Conservation (phyloP, 2,888 invertebrate genomes). For the Tipula confusa region DNA sequence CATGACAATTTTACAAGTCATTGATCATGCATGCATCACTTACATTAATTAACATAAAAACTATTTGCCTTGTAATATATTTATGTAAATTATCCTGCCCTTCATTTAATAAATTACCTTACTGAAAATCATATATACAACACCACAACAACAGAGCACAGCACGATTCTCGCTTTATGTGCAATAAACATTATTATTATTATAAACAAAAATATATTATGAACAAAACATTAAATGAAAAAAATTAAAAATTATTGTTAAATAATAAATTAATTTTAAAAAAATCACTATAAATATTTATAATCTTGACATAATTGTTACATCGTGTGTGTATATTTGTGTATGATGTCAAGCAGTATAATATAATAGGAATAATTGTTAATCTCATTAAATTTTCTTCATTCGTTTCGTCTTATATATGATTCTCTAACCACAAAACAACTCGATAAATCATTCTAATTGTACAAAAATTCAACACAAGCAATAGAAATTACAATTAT, state of each 20-base stretch:
- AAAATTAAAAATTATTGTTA: background rate
- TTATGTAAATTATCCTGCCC: background rate
- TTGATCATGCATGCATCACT: background rate
- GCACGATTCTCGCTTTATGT: background rate
- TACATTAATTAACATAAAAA: background rate
- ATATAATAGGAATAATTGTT: background rate
- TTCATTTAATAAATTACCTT: background rate
- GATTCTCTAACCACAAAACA: background rate
- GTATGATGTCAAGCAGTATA: background rate
- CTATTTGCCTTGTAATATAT: background rate
- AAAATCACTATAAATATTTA: background rate
- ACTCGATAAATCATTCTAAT: background rate
- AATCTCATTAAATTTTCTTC: background rate
- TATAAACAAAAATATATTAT: background rate
- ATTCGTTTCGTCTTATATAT: background rate
- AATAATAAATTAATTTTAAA: background rate
- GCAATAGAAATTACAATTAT: background rate
- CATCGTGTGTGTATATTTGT: background rate
- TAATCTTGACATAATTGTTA: conserved; percentile 20
- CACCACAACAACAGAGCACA: background rate
- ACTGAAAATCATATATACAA: background rate
- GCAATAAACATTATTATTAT: background rate
- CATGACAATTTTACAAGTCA: background rate
- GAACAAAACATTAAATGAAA: background rate
- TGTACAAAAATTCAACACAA: background rate